Evolutionary conservation across 2,888 invertebrate genomes (phyloP), one percentile per base, ranked within the genome.

Genomic region (Nesidiocoris tenuis): DNA sequence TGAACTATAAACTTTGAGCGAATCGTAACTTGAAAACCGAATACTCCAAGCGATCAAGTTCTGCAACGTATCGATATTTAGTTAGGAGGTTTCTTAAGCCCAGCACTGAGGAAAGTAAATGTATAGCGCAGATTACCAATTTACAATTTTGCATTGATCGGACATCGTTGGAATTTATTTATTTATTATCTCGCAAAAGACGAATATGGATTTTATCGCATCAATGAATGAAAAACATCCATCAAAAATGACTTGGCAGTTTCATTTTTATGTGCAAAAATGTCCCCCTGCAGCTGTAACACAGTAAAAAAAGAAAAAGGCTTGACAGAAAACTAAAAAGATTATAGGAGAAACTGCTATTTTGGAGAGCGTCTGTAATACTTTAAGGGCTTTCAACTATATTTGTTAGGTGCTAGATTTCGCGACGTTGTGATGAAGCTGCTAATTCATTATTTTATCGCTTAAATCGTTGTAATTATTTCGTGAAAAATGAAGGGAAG

Each of bases 341-440:
- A 24, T 23, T n/a, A n/a, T 25, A 3, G 70, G 70, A n/a, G n/a
- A n/a, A 70, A 70, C 39, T 17, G 19, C 25, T 39, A 19, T 39
- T 65, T 65, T 65, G 65, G 70, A n/a, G n/a, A 59, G 70, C 39
- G 72, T 72, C 72, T 72, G 39, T 39, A 39, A 72, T 72, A 54
- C 61, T 72, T 72, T 61, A 72, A 61, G 72, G 72, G 61, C 63
- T 72, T 72, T 61, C 61, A 72, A 61, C 24, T 39, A 61, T 54
- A 59, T 71, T 61, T n/a, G n/a, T n/a, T 72, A 72, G 72, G 72
- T 72, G 72, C 72, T 72, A 72, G 72, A 61, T 65, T 23, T 57
- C 54, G 72, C 63, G 72, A 72, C 72, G 63, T 72, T 72, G 72
- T 72, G 72, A 72, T 72, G 72, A 72, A 72, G 72, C 72, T 72